Conservation (phyloP, 2,888 invertebrate genomes). For the Eurois occulta region DNA sequence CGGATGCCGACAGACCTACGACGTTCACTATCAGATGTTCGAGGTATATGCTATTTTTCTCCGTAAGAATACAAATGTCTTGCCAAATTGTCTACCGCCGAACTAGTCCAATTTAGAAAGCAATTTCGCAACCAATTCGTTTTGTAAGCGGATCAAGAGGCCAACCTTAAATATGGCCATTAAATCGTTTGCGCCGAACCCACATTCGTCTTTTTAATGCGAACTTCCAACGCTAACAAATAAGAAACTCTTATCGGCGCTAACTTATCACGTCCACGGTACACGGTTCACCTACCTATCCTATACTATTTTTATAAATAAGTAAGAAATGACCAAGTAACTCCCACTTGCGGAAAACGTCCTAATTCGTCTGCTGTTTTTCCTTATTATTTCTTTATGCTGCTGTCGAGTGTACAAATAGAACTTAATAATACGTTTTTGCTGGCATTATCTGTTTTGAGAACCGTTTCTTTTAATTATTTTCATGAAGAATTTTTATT, state of each 20-base stretch:
- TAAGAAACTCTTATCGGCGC: constrained; percentile 76
- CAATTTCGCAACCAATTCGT: constrained; percentile 90
- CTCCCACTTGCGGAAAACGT: constrained; percentile 29
- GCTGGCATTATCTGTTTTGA: constrained; percentile 10
- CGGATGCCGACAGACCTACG: constrained; percentile 81
- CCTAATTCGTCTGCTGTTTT: constrained; percentile 45
- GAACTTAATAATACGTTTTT: constrained; percentile 47
- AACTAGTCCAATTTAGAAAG: constrained; percentile 90
- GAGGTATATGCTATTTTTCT: constrained; percentile 89
- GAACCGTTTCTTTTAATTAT: constrained; percentile 15
- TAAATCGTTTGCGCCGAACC: constrained; percentile 84
- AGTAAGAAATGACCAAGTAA: constrained; percentile 46
- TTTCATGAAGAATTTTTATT: too few relatives aligned
- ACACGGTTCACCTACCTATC: constrained; percentile 53
- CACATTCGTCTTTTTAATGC: constrained; percentile 84
- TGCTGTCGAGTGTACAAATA: constrained; percentile 31
- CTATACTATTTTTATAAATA: constrained; percentile 57
- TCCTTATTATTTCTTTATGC: constrained; percentile 36
- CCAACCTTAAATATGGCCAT: constrained; percentile 87
- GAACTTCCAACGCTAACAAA: constrained; percentile 79
- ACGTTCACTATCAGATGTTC: constrained; percentile 87
- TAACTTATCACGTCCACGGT: constrained; percentile 72
- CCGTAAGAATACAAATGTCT: constrained; percentile 89
- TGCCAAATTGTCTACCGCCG: constrained; percentile 89
- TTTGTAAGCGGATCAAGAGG: constrained; percentile 89